These are phyloP conservation scores for Latrodectus hesperus DNA, from an alignment of 2,888 invertebrate genomes.

Conservation along the genomic window DNA sequence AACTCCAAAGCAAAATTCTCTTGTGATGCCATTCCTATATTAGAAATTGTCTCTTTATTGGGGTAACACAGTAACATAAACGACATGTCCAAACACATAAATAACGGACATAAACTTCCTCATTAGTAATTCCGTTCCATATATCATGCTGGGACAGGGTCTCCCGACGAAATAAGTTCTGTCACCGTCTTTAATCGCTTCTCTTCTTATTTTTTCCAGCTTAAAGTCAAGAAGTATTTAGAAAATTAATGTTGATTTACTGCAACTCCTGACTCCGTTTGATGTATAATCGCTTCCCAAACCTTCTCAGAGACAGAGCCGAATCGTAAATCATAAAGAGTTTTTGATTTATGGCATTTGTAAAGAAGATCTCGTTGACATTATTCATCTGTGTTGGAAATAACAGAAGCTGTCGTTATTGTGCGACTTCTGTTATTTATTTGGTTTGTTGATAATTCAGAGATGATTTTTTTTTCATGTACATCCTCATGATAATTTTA, in stretches of 20 bases:
- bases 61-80: slow-evolving; percentile 7
- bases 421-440: too few species aligned
- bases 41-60: slow-evolving; percentile 15
- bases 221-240: not conserved
- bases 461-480: too few species aligned
- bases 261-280: not conserved
- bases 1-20: not conserved
- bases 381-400: not conserved
- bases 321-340: slow-evolving; percentile 23
- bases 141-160: slow-evolving; percentile 21
- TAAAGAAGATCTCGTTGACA: not conserved
- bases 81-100: slow-evolving; percentile 19
- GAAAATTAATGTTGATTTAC: not conserved
- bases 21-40: not conserved
- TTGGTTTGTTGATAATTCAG: too few species aligned
- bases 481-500: too few species aligned
- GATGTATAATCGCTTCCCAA: not conserved
- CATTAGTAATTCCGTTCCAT: slow-evolving; percentile 27
- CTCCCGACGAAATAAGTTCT: slow-evolving; percentile 36
- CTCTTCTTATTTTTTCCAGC: not conserved
- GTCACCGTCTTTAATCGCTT: slow-evolving; percentile 13
- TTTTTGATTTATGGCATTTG: slow-evolving; percentile 25
- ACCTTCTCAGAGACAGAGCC: not conserved
- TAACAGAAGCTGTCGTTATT: not conserved
- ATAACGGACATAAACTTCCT: slow-evolving; percentile 17